A percentile compares a stretch with the other conserved stretches of the same genome.
phyloP scores from a whole-genome alignment of 2,888 invertebrate species.

The Netelia fuscicornis region DNA sequence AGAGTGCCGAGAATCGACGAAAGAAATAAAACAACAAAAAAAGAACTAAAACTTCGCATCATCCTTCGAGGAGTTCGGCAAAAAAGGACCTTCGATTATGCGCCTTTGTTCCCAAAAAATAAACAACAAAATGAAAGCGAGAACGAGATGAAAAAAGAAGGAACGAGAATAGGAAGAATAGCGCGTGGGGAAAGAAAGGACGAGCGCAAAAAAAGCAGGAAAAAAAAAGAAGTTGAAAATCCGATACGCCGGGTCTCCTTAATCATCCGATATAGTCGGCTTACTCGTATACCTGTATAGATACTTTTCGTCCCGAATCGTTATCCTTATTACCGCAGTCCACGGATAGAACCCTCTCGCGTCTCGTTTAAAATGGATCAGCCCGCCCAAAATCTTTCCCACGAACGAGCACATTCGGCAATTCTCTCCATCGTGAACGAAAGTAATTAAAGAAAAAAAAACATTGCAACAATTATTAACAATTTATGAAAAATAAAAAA shows the following conservation, averaged over 20 bases:
- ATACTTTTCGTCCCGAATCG: conserved; percentile 67
- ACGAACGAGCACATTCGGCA: not conserved
- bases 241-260: conserved; percentile 68
- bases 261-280: conserved; percentile 67
- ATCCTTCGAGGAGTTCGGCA: conserved; percentile 22
- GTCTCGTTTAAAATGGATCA: conserved; percentile 65
- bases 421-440: not conserved
- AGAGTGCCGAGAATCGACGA: not conserved
- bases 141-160: conserved; percentile 24
- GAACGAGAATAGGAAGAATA: not conserved
- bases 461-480: not conserved
- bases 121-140: conserved; percentile 6
- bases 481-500: not conserved
- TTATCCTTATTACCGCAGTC: conserved; percentile 68
- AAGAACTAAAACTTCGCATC: conserved; percentile 7
- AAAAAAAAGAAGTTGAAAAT: conserved; percentile 60
- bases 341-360: conserved; percentile 24
- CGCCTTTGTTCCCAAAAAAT: conserved; percentile 33
- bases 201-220: conserved; percentile 22
- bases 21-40: conserved; percentile 18
- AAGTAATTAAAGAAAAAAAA: no score
- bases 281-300: conserved; percentile 29
- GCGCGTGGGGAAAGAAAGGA: conserved; percentile 18
- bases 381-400: conserved; percentile 62
- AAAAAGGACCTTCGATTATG: conserved; percentile 53